phyloP scores from a whole-genome alignment of 2,113 vertebrate species.

The Gambusia affinis region DNA sequence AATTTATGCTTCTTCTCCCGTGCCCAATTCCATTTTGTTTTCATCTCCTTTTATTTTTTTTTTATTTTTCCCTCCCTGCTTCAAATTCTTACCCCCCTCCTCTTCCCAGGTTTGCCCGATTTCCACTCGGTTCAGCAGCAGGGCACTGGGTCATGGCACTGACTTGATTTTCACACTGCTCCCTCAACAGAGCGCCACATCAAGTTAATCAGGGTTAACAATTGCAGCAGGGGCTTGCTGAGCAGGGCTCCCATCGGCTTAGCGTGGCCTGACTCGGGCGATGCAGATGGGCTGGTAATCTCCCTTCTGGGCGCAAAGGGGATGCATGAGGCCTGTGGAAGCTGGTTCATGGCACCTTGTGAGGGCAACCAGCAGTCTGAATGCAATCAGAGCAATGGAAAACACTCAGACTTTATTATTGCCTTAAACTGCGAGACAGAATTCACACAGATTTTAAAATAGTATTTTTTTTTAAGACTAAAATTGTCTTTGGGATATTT shows the following conservation, averaged over 20 bases:
- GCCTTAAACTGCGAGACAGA: background rate
- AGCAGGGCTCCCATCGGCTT: constrained; percentile 76
- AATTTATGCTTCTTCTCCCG: constrained; percentile 8
- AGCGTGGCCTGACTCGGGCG: constrained; percentile 53
- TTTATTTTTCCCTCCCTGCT: background rate
- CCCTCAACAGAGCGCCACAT: constrained; percentile 71
- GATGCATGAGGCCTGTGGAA: constrained; percentile 26
- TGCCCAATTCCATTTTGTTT: constrained; percentile 13
- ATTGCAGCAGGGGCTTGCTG: constrained; percentile 68
- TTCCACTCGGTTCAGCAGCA: constrained; percentile 70
- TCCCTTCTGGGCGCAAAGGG: constrained; percentile 37
- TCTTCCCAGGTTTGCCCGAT: constrained; percentile 57
- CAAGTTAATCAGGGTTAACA: constrained; percentile 85
- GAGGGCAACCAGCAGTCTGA: background rate
- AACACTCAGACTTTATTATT: background rate
- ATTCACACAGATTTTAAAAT: background rate
- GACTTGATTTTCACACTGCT: constrained; percentile 81
- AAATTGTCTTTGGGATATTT: background rate
- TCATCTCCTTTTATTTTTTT: constrained; percentile 15
- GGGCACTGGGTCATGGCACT: constrained; percentile 77
- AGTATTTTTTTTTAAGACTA: background rate
- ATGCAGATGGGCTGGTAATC: constrained; percentile 80
- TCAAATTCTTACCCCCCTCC: constrained; percentile 41
- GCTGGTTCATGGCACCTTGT: constrained; percentile 3
- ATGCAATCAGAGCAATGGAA: background rate